phyloP scores from a whole-genome alignment of 2,888 invertebrate genomes.

The Trisateles emortualis region DNA sequence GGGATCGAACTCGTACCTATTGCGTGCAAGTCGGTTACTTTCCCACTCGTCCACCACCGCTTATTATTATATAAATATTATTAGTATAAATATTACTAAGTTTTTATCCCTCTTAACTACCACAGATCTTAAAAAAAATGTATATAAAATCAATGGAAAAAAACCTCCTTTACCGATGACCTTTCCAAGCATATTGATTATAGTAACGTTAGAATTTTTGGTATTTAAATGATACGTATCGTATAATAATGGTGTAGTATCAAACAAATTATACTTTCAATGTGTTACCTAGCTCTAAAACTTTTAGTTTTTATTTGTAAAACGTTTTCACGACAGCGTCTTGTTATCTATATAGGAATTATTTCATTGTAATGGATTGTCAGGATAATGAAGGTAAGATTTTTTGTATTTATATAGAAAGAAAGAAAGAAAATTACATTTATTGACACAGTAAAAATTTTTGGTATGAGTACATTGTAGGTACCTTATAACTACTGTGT shows the following conservation, averaged over 20 bases:
- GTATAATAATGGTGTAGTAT: constrained; percentile 61
- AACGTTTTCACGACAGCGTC: constrained; percentile 2
- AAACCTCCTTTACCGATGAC: constrained; percentile 16
- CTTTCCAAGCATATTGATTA: constrained; percentile 33
- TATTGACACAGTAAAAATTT: too few species aligned
- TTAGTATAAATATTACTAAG: too few species aligned
- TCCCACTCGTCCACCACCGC: too few species aligned
- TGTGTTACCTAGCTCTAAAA: constrained; percentile 62
- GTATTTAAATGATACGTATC: constrained; percentile 76
- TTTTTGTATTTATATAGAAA: too few species aligned
- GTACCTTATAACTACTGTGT: too few species aligned
- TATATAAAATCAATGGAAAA: constrained; percentile 22
- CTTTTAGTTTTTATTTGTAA: constrained; percentile 31
- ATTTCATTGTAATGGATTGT: constrained; percentile 9
- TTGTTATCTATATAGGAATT: constrained; percentile 9
- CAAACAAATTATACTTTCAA: constrained; percentile 79
- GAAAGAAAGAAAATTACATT: too few species aligned
- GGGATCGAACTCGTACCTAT: too few species aligned
- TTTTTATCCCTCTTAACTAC: too few species aligned
- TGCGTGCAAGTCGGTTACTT: too few species aligned
- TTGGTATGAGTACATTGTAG: too few species aligned
- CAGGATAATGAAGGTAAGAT: neutral
- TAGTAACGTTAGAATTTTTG: constrained; percentile 57
- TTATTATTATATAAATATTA: too few species aligned
- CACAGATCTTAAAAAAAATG: too few species aligned